A percentile compares a stretch with the other conserved stretches of the same genome.
Evolutionary conservation across 2,113 vertebrate genomes (phyloP).

Genomic region (Baryphthengus martii): DNA sequence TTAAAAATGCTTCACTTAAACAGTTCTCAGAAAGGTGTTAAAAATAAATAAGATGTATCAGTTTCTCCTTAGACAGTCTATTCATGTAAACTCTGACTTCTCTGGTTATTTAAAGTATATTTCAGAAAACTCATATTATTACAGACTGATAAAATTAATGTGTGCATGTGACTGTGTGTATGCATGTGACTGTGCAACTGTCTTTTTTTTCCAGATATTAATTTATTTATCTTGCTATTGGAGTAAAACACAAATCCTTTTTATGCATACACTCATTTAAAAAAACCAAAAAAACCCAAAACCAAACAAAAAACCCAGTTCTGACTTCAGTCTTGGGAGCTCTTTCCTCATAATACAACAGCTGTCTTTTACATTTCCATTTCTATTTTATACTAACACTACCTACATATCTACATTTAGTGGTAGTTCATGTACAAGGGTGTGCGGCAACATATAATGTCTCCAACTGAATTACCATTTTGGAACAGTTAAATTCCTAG

Average conservation of each 20-base stretch:
- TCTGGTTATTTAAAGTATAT: conserved; percentile 50
- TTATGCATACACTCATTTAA: conserved; percentile 2
- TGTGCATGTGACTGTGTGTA: background rate
- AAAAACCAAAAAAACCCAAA: background rate
- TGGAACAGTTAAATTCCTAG: background rate
- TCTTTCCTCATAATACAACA: background rate
- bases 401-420: background rate
- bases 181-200: conserved; percentile 3
- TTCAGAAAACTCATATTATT: conserved; percentile 45
- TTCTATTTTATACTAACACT: conserved; percentile 1
- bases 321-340: background rate
- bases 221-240: conserved; percentile 64
- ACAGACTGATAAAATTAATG: conserved; percentile 15
- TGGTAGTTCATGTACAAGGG: background rate
- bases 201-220: conserved; percentile 29
- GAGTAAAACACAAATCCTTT: background rate
- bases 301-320: background rate
- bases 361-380: background rate
- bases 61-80: conserved; percentile 33
- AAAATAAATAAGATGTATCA: conserved; percentile 21
- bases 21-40: conserved; percentile 7
- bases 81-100: conserved; percentile 36
- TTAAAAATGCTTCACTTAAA: conserved; percentile 11
- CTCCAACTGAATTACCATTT: background rate
- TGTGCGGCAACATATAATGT: background rate